These are phyloP conservation scores for Megaleporinus macrocephalus DNA, from an alignment of 2,113 vertebrate genomes.

Conservation along the genomic window DNA sequence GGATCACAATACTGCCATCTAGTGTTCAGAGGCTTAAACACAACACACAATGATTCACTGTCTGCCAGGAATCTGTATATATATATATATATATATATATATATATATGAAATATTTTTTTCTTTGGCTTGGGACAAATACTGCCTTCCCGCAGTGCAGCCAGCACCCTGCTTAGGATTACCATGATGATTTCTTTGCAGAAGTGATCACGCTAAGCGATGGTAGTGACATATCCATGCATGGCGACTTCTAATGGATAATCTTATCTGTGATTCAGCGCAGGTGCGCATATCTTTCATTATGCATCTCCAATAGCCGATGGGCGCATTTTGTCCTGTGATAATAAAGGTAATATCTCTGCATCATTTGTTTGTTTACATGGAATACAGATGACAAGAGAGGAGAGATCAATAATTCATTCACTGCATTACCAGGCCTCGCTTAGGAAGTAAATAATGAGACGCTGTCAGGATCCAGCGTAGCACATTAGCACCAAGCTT, in stretches of 20 bases:
- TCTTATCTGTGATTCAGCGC: conserved; percentile 40
- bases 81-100: no score
- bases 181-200: conserved; percentile 10
- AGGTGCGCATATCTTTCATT: conserved; percentile 43
- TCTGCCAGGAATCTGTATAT: no score
- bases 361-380: conserved; percentile 49
- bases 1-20: no score
- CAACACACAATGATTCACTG: no score
- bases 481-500: conserved; percentile 25
- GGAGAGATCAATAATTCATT: conserved; percentile 49
- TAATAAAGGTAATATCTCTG: conserved; percentile 42
- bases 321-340: conserved; percentile 3
- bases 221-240: conserved; percentile 15
- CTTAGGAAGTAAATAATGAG: conserved; percentile 51
- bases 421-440: conserved; percentile 29
- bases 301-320: conserved; percentile 30
- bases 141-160: neutral
- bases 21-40: no score
- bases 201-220: conserved; percentile 7
- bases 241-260: conserved; percentile 32
- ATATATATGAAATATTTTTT: no score
- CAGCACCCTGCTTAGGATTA: neutral
- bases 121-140: neutral
- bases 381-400: conserved; percentile 38
- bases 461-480: conserved; percentile 38